Percentiles rank a stretch among this genome's conserved stretches.
phyloP scores from a whole-genome alignment of 2,888 invertebrate species.

The Rhaphigaster nebulosa region DNA sequence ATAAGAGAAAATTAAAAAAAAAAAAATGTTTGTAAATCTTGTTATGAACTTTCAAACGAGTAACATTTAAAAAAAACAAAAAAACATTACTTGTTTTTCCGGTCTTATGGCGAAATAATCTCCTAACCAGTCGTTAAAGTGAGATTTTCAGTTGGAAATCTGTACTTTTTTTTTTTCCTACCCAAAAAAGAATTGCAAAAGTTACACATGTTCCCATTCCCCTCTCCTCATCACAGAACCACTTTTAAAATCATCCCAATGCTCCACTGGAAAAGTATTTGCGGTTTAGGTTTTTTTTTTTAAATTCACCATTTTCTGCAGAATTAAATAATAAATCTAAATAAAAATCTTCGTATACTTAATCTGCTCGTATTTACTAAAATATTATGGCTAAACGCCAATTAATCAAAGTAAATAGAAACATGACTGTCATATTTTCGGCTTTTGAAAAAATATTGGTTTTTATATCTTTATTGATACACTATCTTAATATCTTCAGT shows the following conservation, averaged over 20 bases:
- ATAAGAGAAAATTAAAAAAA: not conserved
- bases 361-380: too few species aligned
- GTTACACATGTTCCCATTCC: not conserved
- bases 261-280: too few species aligned
- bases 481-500: too few species aligned
- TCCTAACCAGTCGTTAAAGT: not conserved
- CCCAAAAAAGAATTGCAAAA: not conserved
- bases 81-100: conserved; percentile 2
- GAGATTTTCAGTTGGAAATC: not conserved
- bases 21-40: not conserved
- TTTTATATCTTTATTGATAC: too few species aligned
- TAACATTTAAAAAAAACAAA: not conserved
- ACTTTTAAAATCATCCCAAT: not conserved
- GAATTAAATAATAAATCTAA: too few species aligned
- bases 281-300: too few species aligned
- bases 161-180: not conserved
- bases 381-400: too few species aligned
- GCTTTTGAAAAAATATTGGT: too few species aligned
- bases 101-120: not conserved
- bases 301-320: too few species aligned
- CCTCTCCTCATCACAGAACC: not conserved
- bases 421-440: too few species aligned
- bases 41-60: conserved; percentile 31
- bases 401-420: too few species aligned
- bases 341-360: too few species aligned